Conservation (phyloP, 2,113 vertebrate genomes). For the Ctenodactylus gundi region DNA sequence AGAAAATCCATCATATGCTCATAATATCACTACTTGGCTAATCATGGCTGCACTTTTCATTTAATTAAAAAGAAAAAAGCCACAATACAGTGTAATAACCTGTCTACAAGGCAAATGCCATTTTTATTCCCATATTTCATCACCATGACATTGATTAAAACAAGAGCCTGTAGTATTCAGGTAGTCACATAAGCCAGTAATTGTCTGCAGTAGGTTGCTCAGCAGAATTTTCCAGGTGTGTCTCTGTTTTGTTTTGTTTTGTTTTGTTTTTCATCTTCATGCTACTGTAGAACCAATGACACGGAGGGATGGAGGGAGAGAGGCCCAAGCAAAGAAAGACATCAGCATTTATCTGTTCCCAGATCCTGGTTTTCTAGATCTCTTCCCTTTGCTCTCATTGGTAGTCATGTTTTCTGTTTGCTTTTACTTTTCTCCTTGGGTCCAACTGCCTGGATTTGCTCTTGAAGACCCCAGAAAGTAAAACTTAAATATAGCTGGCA, state of each 20-base stretch:
- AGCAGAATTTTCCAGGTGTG: not conserved
- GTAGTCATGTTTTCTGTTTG: not conserved
- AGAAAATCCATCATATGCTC: constrained; percentile 32
- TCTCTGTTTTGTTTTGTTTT: not conserved
- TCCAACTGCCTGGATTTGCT: not conserved
- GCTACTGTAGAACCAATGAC: not conserved
- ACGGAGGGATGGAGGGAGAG: not conserved
- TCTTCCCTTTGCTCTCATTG: not conserved
- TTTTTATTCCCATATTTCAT: constrained; percentile 34
- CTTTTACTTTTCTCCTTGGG: not conserved
- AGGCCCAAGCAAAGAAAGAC: not conserved
- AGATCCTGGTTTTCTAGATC: not conserved
- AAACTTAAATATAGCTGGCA: not conserved
- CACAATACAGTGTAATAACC: constrained; percentile 58
- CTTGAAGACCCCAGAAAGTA: not conserved
- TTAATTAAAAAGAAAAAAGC: constrained; percentile 71
- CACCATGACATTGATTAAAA: constrained; percentile 41
- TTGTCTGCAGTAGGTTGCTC: not conserved
- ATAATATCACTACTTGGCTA: constrained; percentile 48
- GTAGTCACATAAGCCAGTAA: not conserved
- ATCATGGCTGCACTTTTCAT: constrained; percentile 56
- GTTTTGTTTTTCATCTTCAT: not conserved
- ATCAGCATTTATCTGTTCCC: not conserved
- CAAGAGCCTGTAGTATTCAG: not conserved
- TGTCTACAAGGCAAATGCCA: not conserved